Percentiles rank a stretch among this genome's conserved stretches.
These are phyloP conservation scores for Trichonephila clavipes DNA, from an alignment of 1,140 invertebrate genomes.

Conservation along the genomic window DNA sequence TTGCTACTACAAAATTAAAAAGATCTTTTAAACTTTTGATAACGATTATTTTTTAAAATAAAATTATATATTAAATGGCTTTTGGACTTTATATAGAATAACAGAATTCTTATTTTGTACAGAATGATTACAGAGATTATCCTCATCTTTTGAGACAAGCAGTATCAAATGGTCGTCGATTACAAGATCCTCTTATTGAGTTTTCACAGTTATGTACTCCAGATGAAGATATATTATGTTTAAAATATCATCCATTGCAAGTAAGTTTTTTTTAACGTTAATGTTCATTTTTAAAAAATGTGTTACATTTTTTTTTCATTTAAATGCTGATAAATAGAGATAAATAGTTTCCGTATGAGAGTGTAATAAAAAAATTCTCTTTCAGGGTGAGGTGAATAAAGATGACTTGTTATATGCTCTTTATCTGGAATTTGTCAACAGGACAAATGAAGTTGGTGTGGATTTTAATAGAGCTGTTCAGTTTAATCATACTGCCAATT, in stretches of 20 bases:
- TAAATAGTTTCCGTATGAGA: no score
- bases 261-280: slow-evolving; percentile 78
- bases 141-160: slow-evolving; percentile 93
- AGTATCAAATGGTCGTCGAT: slow-evolving; percentile 92
- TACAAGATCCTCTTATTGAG: slow-evolving; percentile 98
- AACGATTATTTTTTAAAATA: no score
- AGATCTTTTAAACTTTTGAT: no score
- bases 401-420: slow-evolving; percentile 93
- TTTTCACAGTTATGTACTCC: slow-evolving; percentile 96
- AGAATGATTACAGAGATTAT: slow-evolving; percentile 94
- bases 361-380: slow-evolving; percentile 28
- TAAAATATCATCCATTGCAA: slow-evolving; percentile 94
- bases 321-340: no score
- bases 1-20: no score
- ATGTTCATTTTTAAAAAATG: neutral
- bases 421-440: slow-evolving; percentile 93
- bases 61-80: no score
- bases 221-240: slow-evolving; percentile 97
- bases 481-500: slow-evolving; percentile 90
- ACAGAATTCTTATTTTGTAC: slow-evolving; percentile 38
- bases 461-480: slow-evolving; percentile 96
- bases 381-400: slow-evolving; percentile 90
- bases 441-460: slow-evolving; percentile 99
- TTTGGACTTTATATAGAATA: neutral
- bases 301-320: no score